These are phyloP conservation scores for Ptilodon capucinus DNA, from an alignment of 2,888 invertebrate species.

Conservation along the genomic window DNA sequence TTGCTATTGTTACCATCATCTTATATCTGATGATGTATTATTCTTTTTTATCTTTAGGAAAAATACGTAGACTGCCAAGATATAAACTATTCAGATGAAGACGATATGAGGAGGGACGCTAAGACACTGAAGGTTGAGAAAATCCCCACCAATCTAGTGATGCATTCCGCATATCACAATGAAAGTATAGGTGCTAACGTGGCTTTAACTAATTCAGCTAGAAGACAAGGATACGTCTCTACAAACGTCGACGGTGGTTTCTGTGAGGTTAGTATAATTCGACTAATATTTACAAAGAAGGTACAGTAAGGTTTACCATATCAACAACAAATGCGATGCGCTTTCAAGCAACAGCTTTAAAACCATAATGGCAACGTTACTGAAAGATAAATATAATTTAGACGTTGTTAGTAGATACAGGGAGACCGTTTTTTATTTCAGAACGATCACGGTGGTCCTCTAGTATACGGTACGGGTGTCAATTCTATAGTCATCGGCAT, in stretches of 20 bases:
- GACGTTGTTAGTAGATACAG: too few relatives aligned
- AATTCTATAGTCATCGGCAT: conserved; percentile 64
- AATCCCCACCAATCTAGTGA: conserved; percentile 56
- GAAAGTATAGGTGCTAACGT: conserved; percentile 21
- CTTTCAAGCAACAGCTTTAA: too few relatives aligned
- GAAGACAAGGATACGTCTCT: conserved; percentile 6
- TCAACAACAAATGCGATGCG: too few relatives aligned
- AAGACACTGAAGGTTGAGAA: conserved; percentile 37
- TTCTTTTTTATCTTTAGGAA: conserved; percentile 42
- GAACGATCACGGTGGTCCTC: conserved; percentile 73
- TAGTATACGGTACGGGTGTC: conserved; percentile 58
- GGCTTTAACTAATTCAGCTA: conserved; percentile 3
- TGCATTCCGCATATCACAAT: conserved; percentile 66
- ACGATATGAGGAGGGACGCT: conserved; percentile 43
- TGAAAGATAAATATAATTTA: too few relatives aligned
- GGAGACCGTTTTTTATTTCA: conserved; percentile 32
- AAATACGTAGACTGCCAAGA: conserved; percentile 74
- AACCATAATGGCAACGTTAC: too few relatives aligned
- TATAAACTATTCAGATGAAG: conserved; percentile 65
- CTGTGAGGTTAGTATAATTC: conserved; percentile 55
- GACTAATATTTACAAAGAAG: neutral
- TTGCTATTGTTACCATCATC: too few relatives aligned
- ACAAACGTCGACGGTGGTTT: conserved; percentile 58
- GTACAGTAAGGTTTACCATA: neutral
- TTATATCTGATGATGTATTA: too few relatives aligned